Conservation (phyloP, 92 coral and sea anemone species). For the Phymanthus crucifer region DNA sequence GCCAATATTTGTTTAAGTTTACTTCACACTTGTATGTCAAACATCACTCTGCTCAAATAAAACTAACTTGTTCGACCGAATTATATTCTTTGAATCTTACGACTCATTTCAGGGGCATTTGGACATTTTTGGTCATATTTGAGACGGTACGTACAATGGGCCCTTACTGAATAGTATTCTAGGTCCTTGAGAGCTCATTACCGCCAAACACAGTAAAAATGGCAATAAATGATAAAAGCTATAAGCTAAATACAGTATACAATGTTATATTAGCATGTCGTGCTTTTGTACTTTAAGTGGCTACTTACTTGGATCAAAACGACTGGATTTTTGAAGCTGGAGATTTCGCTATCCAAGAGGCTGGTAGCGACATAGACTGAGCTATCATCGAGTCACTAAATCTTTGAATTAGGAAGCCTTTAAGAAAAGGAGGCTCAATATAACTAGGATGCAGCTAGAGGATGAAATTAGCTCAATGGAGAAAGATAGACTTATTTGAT, state of each 20-base stretch:
- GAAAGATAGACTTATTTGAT: slow-evolving; percentile 17
- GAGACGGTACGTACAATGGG: not conserved
- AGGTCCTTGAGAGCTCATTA: not conserved
- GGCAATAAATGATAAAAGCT: not conserved
- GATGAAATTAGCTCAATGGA: slow-evolving; percentile 25
- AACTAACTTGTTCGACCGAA: not conserved
- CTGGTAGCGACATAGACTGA: not conserved
- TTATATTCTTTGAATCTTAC: not conserved
- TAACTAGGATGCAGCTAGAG: not conserved
- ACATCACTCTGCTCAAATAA: not conserved
- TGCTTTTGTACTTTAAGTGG: not conserved
- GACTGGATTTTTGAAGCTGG: not conserved
- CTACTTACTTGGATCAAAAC: too few relatives aligned
- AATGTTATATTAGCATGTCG: not conserved
- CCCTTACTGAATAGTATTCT: not conserved
- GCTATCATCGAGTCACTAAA: not conserved
- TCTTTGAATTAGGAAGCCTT: slow-evolving; percentile 19
- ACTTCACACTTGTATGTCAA: not conserved
- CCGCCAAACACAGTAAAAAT: not conserved
- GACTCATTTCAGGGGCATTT: too few relatives aligned
- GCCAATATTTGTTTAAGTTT: not conserved
- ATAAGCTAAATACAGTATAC: not conserved
- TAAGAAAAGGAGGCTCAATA: not conserved
- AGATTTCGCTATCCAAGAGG: not conserved
- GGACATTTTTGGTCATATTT: not conserved